Evolutionary conservation across 2,888 invertebrate species (phyloP).

Genomic region (Cataglyphis cursor): DNA sequence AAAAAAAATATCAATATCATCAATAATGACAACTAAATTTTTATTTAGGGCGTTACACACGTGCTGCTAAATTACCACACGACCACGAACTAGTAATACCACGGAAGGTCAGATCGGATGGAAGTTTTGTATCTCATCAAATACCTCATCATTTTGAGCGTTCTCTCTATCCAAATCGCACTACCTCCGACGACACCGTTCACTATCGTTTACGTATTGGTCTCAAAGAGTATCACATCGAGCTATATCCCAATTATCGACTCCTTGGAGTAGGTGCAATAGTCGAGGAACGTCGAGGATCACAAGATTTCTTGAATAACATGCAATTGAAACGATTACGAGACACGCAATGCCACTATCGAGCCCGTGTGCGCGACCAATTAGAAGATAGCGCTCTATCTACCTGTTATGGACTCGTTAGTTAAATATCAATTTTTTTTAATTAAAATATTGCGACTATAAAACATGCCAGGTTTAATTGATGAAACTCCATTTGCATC

Average conservation of each 20-base stretch:
- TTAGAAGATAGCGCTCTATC: slow-evolving; percentile 84
- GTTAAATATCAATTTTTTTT: slow-evolving; percentile 50
- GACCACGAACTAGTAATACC: slow-evolving; percentile 84
- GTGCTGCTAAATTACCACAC: slow-evolving; percentile 60
- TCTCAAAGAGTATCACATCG: slow-evolving; percentile 83
- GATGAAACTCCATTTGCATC: background rate
- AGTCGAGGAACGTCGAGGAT: slow-evolving; percentile 73
- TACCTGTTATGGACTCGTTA: slow-evolving; percentile 85
- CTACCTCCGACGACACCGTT: slow-evolving; percentile 77
- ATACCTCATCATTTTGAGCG: slow-evolving; percentile 83
- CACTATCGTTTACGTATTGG: slow-evolving; percentile 84
- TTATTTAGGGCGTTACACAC: slow-evolving; percentile 62
- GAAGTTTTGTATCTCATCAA: slow-evolving; percentile 83
- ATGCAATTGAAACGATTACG: slow-evolving; percentile 76
- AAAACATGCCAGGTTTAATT: background rate
- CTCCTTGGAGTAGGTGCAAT: slow-evolving; percentile 83
- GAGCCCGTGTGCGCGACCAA: slow-evolving; percentile 84
- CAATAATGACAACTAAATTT: background rate
- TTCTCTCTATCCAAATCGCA: slow-evolving; percentile 70
- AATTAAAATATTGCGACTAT: background rate
- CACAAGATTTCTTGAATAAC: slow-evolving; percentile 40
- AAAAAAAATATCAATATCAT: background rate
- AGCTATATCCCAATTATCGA: slow-evolving; percentile 83
- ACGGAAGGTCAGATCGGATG: slow-evolving; percentile 82
- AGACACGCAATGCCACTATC: slow-evolving; percentile 85